Evolutionary conservation across 2,888 invertebrate genomes (phyloP).

Genomic region (Linyphia triangularis): DNA sequence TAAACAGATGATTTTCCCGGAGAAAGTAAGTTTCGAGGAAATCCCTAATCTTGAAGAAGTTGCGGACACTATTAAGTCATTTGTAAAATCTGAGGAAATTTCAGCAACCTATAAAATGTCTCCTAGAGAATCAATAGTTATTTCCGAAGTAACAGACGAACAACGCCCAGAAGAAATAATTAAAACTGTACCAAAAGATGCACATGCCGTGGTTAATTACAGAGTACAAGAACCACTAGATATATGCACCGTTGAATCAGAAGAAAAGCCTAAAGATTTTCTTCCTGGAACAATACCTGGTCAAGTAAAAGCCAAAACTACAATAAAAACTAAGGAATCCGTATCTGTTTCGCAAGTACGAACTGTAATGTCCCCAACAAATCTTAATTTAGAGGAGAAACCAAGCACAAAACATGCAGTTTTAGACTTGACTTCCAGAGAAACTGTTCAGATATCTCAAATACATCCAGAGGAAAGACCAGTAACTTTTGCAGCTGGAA

Average conservation of each 20-base stretch:
- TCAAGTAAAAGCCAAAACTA: slow-evolving; percentile 61
- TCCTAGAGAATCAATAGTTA: slow-evolving; percentile 62
- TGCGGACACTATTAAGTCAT: slow-evolving; percentile 14
- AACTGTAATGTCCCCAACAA: slow-evolving; percentile 60
- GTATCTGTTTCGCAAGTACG: slow-evolving; percentile 76
- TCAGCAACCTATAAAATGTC: slow-evolving; percentile 56
- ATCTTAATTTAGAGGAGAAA: slow-evolving; percentile 61
- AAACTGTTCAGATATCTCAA: slow-evolving; percentile 70
- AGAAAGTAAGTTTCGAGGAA: slow-evolving; percentile 47
- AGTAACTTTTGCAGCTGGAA: slow-evolving; percentile 67
- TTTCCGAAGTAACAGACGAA: slow-evolving; percentile 63
- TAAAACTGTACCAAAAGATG: slow-evolving; percentile 45
- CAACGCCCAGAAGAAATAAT: slow-evolving; percentile 55
- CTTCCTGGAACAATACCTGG: slow-evolving; percentile 60
- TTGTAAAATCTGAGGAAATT: slow-evolving; percentile 46
- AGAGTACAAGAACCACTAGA: slow-evolving; percentile 58
- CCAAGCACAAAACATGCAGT: slow-evolving; percentile 56
- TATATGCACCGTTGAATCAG: slow-evolving; percentile 48
- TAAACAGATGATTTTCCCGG: slow-evolving; percentile 53
- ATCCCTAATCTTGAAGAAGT: slow-evolving; percentile 40
- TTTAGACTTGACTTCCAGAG: slow-evolving; percentile 68
- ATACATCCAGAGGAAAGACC: slow-evolving; percentile 72
- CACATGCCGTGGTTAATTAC: slow-evolving; percentile 44
- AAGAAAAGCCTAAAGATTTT: slow-evolving; percentile 72
- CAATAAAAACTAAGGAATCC: slow-evolving; percentile 74